These are phyloP conservation scores for Caenorhabditis sp. DNA, from an alignment of 2,888 invertebrate genomes.

Conservation along the genomic window DNA sequence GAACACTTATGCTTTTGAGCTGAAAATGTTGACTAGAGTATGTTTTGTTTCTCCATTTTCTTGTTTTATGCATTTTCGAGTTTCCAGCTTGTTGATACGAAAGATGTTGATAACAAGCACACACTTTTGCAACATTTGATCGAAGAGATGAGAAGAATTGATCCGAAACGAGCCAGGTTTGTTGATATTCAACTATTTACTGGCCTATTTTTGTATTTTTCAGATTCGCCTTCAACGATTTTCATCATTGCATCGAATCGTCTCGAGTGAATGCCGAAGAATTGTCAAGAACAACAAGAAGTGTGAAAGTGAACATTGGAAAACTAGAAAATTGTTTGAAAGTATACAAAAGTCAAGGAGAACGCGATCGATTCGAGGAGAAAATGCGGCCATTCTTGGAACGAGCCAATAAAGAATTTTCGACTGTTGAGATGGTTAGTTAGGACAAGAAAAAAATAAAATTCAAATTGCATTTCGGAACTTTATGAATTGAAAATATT, in stretches of 20 bases:
- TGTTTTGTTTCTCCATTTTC: slow-evolving; percentile 6
- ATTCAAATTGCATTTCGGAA: too few species aligned
- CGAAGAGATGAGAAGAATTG: slow-evolving; percentile 73
- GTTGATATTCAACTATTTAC: neutral
- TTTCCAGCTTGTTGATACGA: slow-evolving; percentile 75
- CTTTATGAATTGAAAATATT: neutral
- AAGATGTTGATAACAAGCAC: slow-evolving; percentile 89
- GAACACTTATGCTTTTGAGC: slow-evolving; percentile 93
- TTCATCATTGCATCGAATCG: slow-evolving; percentile 88
- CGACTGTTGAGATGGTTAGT: slow-evolving; percentile 79
- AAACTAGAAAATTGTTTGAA: slow-evolving; percentile 85
- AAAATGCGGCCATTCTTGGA: slow-evolving; percentile 84
- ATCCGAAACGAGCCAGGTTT: slow-evolving; percentile 26
- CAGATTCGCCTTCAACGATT: slow-evolving; percentile 75
- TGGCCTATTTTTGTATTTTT: neutral
- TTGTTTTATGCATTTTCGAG: neutral
- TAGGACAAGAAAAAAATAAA: too few species aligned
- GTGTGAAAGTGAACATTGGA: slow-evolving; percentile 41
- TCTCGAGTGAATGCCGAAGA: slow-evolving; percentile 76
- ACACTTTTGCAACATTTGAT: slow-evolving; percentile 81
- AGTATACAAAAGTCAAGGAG: slow-evolving; percentile 80
- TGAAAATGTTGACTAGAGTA: slow-evolving; percentile 92
- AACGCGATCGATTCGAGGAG: slow-evolving; percentile 84
- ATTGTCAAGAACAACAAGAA: slow-evolving; percentile 71
- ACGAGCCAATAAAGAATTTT: slow-evolving; percentile 85